Percentiles rank a stretch among this genome's conserved stretches.
phyloP scores from a whole-genome alignment of 2,888 invertebrate species.

The Pammene aurita region DNA sequence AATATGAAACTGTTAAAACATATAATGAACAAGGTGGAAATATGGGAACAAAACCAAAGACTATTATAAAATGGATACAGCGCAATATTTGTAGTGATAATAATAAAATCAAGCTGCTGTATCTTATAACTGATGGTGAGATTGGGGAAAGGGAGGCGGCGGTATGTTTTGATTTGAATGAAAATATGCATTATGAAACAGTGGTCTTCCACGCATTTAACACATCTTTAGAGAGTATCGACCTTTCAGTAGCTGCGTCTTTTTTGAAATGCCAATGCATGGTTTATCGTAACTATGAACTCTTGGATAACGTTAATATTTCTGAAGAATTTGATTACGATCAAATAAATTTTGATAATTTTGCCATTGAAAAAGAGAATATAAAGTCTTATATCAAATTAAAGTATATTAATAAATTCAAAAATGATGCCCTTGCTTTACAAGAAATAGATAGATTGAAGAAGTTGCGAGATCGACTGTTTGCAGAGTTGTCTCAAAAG shows the following conservation, averaged over 20 bases:
- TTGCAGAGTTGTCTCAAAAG: slow-evolving; percentile 44
- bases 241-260: slow-evolving; percentile 50
- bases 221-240: slow-evolving; percentile 32
- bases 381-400: slow-evolving; percentile 56
- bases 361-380: slow-evolving; percentile 48
- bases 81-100: slow-evolving; percentile 37
- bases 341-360: slow-evolving; percentile 51
- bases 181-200: slow-evolving; percentile 50
- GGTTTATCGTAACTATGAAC: slow-evolving; percentile 50
- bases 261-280: slow-evolving; percentile 51
- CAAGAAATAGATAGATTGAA: slow-evolving; percentile 54
- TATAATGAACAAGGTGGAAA: slow-evolving; percentile 24
- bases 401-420: slow-evolving; percentile 50
- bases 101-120: slow-evolving; percentile 50
- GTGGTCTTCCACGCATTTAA: slow-evolving; percentile 52
- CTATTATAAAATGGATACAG: slow-evolving; percentile 45
- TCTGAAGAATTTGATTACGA: slow-evolving; percentile 54
- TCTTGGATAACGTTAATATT: slow-evolving; percentile 50
- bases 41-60: slow-evolving; percentile 43
- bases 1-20: slow-evolving; percentile 41
- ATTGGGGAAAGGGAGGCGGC: slow-evolving; percentile 27
- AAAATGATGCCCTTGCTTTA: slow-evolving; percentile 46
- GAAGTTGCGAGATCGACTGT: slow-evolving; percentile 48
- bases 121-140: slow-evolving; percentile 54
- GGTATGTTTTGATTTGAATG: slow-evolving; percentile 47